Conservation (phyloP, 2,888 invertebrate species). For the Netelia virgata region DNA sequence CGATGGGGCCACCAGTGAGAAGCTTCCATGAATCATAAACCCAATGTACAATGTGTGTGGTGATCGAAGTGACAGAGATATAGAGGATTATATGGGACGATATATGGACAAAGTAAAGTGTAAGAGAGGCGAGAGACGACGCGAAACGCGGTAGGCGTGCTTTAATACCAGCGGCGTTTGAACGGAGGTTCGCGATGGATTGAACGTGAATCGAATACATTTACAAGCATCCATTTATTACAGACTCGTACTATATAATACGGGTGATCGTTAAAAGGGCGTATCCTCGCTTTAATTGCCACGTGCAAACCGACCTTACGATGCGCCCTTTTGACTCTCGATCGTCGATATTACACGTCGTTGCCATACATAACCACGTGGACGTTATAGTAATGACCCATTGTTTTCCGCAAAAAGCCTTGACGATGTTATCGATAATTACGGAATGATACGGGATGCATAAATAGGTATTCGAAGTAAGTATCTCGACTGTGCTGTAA, state of each 20-base stretch:
- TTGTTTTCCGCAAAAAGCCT: constrained; percentile 84
- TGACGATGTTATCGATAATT: constrained; percentile 85
- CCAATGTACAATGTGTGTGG: constrained; percentile 63
- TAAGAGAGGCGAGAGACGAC: constrained; percentile 62
- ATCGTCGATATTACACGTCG: constrained; percentile 2
- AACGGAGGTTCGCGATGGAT: constrained; percentile 41
- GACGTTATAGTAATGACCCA: constrained; percentile 82
- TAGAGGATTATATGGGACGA: constrained; percentile 56
- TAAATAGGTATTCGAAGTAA: constrained; percentile 82
- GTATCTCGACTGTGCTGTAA: constrained; percentile 32
- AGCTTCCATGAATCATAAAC: constrained; percentile 71
- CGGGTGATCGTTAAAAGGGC: neutral
- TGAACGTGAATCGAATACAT: constrained; percentile 59
- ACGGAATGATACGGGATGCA: constrained; percentile 84
- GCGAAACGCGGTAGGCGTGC: constrained; percentile 63
- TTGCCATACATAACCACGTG: constrained; percentile 37
- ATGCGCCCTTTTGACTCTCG: neutral
- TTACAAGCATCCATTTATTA: constrained; percentile 36
- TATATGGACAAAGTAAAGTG: constrained; percentile 52
- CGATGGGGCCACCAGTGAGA: constrained; percentile 52
- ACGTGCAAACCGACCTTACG: neutral
- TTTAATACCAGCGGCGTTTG: constrained; percentile 49
- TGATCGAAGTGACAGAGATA: constrained; percentile 67
- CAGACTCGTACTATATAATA: neutral
- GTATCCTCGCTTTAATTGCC: neutral